Evolutionary conservation across 2,888 invertebrate species (phyloP).

Genomic region (Drosophila kambysellisi): DNA sequence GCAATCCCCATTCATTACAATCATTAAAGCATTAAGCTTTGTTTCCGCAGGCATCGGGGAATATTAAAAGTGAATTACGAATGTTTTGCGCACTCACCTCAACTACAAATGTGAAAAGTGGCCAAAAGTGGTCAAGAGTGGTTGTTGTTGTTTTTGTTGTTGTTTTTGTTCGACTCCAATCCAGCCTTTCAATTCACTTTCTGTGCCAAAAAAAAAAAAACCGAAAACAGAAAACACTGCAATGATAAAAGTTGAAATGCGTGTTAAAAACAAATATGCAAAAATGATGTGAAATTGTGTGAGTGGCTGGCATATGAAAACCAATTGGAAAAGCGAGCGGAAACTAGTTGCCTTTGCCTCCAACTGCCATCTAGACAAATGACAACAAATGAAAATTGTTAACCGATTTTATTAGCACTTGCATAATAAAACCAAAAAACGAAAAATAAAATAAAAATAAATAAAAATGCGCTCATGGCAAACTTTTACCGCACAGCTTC

Average conservation of each 20-base stretch:
- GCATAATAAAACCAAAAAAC: conserved; percentile 55
- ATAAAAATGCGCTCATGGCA: conserved; percentile 15
- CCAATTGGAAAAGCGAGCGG: conserved; percentile 52
- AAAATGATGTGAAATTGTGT: conserved; percentile 49
- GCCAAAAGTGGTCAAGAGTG: conserved; percentile 7
- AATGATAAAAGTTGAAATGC: conserved; percentile 59
- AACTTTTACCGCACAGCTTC: conserved; percentile 63
- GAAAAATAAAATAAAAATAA: conserved; percentile 35
- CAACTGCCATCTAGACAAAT: conserved; percentile 55
- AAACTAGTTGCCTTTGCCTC: conserved; percentile 36
- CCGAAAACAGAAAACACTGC: conserved; percentile 14
- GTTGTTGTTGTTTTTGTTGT: background rate
- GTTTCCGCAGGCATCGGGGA: conserved; percentile 4
- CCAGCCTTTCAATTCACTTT: conserved; percentile 67
- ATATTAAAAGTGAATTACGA: conserved; percentile 56
- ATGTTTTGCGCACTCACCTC: conserved; percentile 47
- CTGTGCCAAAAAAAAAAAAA: conserved; percentile 13
- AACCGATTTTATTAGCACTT: conserved; percentile 77
- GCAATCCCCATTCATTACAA: conserved; percentile 22
- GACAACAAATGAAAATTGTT: conserved; percentile 57
- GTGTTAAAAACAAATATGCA: conserved; percentile 67
- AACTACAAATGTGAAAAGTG: conserved; percentile 60
- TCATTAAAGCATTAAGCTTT: conserved; percentile 16
- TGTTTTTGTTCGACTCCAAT: conserved; percentile 22
- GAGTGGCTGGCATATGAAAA: conserved; percentile 26